These are phyloP conservation scores for Cossypha caffra DNA, from an alignment of 2,797 vertebrate genomes.

Conservation along the genomic window DNA sequence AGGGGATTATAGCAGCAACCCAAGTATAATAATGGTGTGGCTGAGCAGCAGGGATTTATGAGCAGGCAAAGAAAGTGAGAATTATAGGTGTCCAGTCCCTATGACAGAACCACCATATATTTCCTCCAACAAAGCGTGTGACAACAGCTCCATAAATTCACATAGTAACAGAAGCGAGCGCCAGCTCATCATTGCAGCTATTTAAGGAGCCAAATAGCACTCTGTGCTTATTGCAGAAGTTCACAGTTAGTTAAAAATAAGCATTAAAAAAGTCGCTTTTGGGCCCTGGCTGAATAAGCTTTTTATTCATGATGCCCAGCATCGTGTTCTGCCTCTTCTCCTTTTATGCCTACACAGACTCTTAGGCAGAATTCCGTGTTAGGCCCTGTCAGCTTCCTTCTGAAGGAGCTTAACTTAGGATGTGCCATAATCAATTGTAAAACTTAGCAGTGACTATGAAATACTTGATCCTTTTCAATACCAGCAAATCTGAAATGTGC, in stretches of 20 bases:
- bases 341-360: background rate
- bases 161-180: slow-evolving; percentile 68
- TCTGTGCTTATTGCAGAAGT: slow-evolving; percentile 70
- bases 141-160: slow-evolving; percentile 78
- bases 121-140: slow-evolving; percentile 72
- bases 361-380: background rate
- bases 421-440: slow-evolving; percentile 20
- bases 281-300: slow-evolving; percentile 68
- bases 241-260: slow-evolving; percentile 80
- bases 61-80: slow-evolving; percentile 37
- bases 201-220: slow-evolving; percentile 72
- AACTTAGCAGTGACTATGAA: background rate
- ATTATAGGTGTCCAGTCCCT: slow-evolving; percentile 69
- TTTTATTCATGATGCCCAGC: slow-evolving; percentile 62
- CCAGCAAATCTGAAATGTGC: background rate
- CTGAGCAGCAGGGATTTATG: slow-evolving; percentile 59
- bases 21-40: background rate
- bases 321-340: background rate
- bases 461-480: slow-evolving; percentile 17
- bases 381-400: background rate
- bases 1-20: slow-evolving; percentile 1
- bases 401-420: background rate
- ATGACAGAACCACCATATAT: slow-evolving; percentile 59
- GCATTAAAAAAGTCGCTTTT: slow-evolving; percentile 67
- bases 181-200: slow-evolving; percentile 69